Conservation (phyloP, 2,113 vertebrate genomes). For the Leptobrachium ailaonicum region DNA sequence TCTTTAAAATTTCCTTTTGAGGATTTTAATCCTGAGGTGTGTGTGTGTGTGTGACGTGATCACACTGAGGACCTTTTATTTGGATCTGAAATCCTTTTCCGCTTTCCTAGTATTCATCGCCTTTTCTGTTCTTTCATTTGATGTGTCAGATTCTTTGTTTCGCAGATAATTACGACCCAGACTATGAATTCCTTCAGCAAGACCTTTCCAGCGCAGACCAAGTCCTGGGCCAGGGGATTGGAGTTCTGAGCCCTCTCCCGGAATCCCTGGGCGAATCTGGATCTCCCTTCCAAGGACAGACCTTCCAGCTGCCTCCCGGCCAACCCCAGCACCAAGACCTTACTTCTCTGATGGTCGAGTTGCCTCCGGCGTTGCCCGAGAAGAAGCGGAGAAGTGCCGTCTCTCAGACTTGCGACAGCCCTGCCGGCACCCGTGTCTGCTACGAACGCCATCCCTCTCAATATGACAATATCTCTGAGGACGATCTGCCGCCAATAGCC, state of each 20-base stretch:
- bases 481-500: conserved; percentile 71
- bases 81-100: no score
- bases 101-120: no score
- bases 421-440: conserved; percentile 66
- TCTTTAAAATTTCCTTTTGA: no score
- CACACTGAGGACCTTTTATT: no score
- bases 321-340: conserved; percentile 62
- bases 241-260: conserved; percentile 85
- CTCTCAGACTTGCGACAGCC: conserved; percentile 66
- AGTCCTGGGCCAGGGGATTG: conserved; percentile 71
- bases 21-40: no score
- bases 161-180: conserved; percentile 93
- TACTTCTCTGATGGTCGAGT: conserved; percentile 58
- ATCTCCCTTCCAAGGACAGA: conserved; percentile 76
- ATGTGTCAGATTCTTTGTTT: no score
- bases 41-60: no score
- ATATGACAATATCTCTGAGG: conserved; percentile 90
- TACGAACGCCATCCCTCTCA: conserved; percentile 90
- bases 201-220: conserved; percentile 86
- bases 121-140: no score
- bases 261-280: conserved; percentile 85
- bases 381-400: conserved; percentile 89
- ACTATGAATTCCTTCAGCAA: conserved; percentile 97
- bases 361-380: conserved; percentile 87
- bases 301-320: conserved; percentile 70